These are phyloP conservation scores for Plebejus anna DNA, from an alignment of 2,888 invertebrate genomes.

Conservation along the genomic window DNA sequence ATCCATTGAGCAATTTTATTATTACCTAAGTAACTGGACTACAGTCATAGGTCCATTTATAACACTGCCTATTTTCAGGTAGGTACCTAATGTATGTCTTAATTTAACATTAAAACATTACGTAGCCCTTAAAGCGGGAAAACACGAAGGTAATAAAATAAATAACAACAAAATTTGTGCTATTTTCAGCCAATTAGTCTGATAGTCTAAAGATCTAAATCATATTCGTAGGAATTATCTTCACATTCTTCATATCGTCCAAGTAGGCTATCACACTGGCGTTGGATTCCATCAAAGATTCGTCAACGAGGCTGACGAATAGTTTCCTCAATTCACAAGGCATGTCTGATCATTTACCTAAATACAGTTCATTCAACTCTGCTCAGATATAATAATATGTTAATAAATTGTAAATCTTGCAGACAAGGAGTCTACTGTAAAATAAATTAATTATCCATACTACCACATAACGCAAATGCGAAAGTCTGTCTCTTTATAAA, in stretches of 20 bases:
- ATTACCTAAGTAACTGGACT: too few relatives aligned
- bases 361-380: constrained; percentile 60
- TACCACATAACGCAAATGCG: too few relatives aligned
- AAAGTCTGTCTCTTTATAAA: too few relatives aligned
- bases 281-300: constrained; percentile 64
- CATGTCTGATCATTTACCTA: constrained; percentile 64
- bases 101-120: too few relatives aligned
- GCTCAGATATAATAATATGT: not conserved
- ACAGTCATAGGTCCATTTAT: too few relatives aligned
- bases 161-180: not conserved
- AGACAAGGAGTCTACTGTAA: too few relatives aligned
- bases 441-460: too few relatives aligned
- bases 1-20: too few relatives aligned
- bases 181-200: not conserved
- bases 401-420: not conserved
- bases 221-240: constrained; percentile 22
- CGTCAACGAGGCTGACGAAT: constrained; percentile 63
- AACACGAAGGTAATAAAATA: too few relatives aligned
- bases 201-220: not conserved
- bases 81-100: too few relatives aligned
- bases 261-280: constrained; percentile 50
- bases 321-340: constrained; percentile 69
- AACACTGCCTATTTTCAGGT: too few relatives aligned
- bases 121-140: too few relatives aligned
- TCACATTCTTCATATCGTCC: constrained; percentile 36